Percentiles rank a stretch among this genome's conserved stretches.
Evolutionary conservation across 2,113 vertebrate genomes (phyloP).

Genomic region (Sceloporus undulatus): DNA sequence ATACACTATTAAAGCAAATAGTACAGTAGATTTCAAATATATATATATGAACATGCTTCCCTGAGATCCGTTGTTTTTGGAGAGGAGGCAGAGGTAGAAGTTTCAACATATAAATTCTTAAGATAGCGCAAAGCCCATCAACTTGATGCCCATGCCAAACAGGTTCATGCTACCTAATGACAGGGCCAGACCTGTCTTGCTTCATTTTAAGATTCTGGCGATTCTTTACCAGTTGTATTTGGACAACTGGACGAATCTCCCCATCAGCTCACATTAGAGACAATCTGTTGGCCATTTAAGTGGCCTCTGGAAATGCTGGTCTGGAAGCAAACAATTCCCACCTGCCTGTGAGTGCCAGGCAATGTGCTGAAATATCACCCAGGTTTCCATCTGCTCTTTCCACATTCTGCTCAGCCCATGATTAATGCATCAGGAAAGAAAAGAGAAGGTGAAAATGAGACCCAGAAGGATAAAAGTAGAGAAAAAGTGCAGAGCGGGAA

Average conservation of each 20-base stretch:
- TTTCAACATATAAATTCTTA: no score
- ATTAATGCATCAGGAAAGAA: constrained; percentile 28
- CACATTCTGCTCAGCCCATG: not conserved
- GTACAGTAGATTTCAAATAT: no score
- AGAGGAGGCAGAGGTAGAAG: no score
- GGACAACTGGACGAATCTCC: not conserved
- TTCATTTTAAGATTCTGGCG: not conserved
- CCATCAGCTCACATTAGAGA: not conserved
- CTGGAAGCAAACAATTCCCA: not conserved
- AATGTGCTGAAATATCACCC: not conserved
- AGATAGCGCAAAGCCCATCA: no score
- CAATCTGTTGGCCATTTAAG: constrained; percentile 4
- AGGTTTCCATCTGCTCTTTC: constrained; percentile 18
- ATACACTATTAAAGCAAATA: no score
- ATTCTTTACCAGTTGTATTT: not conserved
- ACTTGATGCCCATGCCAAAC: no score
- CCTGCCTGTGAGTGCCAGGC: not conserved
- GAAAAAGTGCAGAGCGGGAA: no score
- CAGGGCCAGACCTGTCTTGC: not conserved
- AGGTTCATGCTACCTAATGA: not conserved
- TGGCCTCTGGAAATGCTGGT: not conserved
- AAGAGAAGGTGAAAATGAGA: not conserved
- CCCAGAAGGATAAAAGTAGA: not conserved
- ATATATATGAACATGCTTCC: no score
- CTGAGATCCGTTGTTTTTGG: no score